Evolutionary conservation across 2,888 invertebrate genomes (phyloP), one percentile per base, ranked within the genome.

Genomic region (Stictocephala bisonia): DNA sequence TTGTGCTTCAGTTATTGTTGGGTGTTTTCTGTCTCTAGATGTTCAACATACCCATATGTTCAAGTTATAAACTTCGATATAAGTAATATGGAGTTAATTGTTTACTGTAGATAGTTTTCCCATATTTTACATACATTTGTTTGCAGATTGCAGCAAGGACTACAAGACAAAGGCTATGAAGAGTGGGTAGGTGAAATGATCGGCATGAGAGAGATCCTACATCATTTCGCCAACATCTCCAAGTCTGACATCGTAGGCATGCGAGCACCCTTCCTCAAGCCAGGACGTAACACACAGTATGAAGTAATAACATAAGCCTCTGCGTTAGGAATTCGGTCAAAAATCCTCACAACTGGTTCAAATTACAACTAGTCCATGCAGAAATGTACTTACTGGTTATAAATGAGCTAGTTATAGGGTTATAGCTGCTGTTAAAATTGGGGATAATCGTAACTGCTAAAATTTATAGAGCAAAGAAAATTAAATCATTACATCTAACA

Each of bases 111-210:
- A 44, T 44, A 44, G 18, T 15, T 44, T 3, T 7, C 44, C 9
- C 0, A 58, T 71, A 50, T 44, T n/a, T n/a, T n/a, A n/a, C n/a
- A n/a, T n/a, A n/a, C n/a, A n/a, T n/a, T 60, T 13, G 35, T 51
- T 58, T 69, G 40, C 76, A 90, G 90, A 31, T 84, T 90, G 11
- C 94, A 95, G 82, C 91, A 90, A 82, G 93, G 95, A 53, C 86
- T 97, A 9, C 94, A 96, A 85, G 93, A 94, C 84, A 93, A 94
- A 84, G 93, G 93, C 70, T 93, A 95, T 83, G 95, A 96, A 85
- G 94, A 94, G 83, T 96, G 96, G 96, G 93, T 92, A 0, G 94
- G 94, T 22, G 96, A 96, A 85, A 95, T 95, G 94, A 93, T 96
- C 80, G 95, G 95, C 64, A 95, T 96, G 95, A 88, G 95, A 76